Percentiles rank a stretch among this genome's conserved stretches.
These are phyloP conservation scores for Drosophila kambysellisi DNA, from an alignment of 2,888 invertebrate genomes.

Conservation along the genomic window DNA sequence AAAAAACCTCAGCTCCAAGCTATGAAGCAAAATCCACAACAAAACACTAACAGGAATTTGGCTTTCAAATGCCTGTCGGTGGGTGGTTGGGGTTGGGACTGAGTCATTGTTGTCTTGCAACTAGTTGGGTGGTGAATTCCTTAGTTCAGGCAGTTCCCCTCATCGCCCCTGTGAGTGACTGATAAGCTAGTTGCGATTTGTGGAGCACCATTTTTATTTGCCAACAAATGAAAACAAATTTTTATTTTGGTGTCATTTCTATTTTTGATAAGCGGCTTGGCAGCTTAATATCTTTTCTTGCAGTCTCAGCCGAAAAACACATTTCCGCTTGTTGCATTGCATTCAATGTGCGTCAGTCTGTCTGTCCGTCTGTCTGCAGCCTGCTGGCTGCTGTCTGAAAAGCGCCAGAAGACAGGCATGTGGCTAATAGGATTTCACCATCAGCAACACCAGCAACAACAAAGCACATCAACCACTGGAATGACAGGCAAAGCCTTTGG, in stretches of 20 bases:
- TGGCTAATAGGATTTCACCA: constrained; percentile 74
- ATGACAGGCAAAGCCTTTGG: constrained; percentile 52
- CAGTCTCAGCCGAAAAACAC: constrained; percentile 58
- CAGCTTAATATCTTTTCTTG: constrained; percentile 56
- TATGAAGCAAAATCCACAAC: constrained; percentile 25
- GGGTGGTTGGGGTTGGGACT: background rate
- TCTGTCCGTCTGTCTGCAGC: constrained; percentile 20
- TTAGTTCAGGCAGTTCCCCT: constrained; percentile 7
- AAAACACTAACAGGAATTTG: constrained; percentile 45
- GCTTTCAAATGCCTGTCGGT: constrained; percentile 32
- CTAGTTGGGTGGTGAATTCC: constrained; percentile 5
- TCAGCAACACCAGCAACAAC: constrained; percentile 24
- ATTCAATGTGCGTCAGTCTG: constrained; percentile 40
- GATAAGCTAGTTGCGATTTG: constrained; percentile 48
- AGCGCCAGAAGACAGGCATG: constrained; percentile 66
- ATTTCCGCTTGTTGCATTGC: constrained; percentile 67
- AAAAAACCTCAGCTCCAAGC: no score
- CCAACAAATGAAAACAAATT: constrained; percentile 18
- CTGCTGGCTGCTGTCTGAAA: constrained; percentile 49
- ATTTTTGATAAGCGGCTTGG: constrained; percentile 67
- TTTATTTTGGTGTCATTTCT: constrained; percentile 8
- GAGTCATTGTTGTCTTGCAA: constrained; percentile 8
- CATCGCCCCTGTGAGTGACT: constrained; percentile 43
- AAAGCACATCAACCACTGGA: constrained; percentile 32
- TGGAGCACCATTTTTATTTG: background rate